A percentile compares a stretch with the other conserved stretches of the same genome.
These are phyloP conservation scores for Hyles euphorbiae DNA, from an alignment of 1,140 invertebrate species.

Conservation along the genomic window DNA sequence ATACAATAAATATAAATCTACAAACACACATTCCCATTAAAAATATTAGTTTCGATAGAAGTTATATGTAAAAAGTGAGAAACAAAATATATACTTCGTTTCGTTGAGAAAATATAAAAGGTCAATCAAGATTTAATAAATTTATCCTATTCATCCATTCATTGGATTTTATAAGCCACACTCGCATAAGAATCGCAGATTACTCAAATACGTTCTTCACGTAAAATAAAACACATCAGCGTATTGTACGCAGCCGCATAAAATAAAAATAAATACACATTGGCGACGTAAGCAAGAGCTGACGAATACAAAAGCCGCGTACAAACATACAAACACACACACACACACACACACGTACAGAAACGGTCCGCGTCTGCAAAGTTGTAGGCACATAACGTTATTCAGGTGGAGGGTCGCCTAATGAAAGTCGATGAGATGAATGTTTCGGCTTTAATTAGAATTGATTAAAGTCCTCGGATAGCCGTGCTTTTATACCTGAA, in stretches of 20 bases:
- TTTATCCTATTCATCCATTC: too few relatives aligned
- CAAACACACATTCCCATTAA: too few relatives aligned
- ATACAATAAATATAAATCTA: too few relatives aligned
- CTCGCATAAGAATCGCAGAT: too few relatives aligned
- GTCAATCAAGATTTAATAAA: too few relatives aligned
- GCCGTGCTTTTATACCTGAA: conserved; percentile 1
- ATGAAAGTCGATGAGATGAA: conserved; percentile 57
- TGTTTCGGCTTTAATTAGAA: conserved; percentile 57
- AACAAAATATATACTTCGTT: too few relatives aligned
- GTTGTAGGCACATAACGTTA: conserved; percentile 35
- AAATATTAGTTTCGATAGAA: too few relatives aligned
- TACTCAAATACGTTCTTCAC: too few relatives aligned
- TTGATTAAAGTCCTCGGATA: conserved; percentile 44
- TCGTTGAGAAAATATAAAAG: too few relatives aligned
- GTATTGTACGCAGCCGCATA: neutral
- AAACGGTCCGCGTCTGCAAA: conserved; percentile 28
- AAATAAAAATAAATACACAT: neutral
- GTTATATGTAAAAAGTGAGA: too few relatives aligned
- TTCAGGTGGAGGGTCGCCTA: conserved; percentile 52
- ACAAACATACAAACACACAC: conserved; percentile 9
- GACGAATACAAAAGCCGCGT: conserved; percentile 9
- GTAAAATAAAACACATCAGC: too few relatives aligned
- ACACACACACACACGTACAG: conserved; percentile 10
- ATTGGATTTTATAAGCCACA: too few relatives aligned
- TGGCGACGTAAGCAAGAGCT: neutral